Conservation (phyloP, 2,113 vertebrate genomes). For the Australoheros scitulus region DNA sequence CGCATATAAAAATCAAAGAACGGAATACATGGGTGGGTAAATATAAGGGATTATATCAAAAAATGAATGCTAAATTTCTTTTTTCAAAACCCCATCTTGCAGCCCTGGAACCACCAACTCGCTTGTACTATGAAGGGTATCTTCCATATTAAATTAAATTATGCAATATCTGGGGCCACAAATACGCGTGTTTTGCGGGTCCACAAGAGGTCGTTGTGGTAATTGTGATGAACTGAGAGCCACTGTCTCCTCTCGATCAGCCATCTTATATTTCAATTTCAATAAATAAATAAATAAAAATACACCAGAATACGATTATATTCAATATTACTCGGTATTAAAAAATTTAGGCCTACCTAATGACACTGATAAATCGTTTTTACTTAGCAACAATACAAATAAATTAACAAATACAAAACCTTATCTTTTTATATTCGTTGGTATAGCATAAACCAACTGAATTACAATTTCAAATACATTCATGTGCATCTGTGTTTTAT, state of each 20-base stretch:
- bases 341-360: neutral
- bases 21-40: too few relatives aligned
- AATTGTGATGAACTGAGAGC: constrained; percentile 10
- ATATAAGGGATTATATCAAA: too few relatives aligned
- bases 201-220: constrained; percentile 73
- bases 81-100: too few relatives aligned
- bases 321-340: neutral
- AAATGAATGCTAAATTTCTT: too few relatives aligned
- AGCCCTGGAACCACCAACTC: too few relatives aligned
- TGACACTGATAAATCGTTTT: neutral
- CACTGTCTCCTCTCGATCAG: neutral
- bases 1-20: too few relatives aligned
- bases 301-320: neutral
- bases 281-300: neutral
- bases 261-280: neutral
- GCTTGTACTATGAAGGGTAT: neutral
- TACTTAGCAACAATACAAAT: neutral
- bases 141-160: neutral
- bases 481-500: neutral
- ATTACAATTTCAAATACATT: neutral
- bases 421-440: neutral
- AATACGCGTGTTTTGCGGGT: neutral
- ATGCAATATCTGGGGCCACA: neutral
- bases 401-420: neutral
- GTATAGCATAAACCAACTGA: neutral